Evolutionary conservation across 1,140 invertebrate species (phyloP).

Genomic region (Macrocentrus cingulum): DNA sequence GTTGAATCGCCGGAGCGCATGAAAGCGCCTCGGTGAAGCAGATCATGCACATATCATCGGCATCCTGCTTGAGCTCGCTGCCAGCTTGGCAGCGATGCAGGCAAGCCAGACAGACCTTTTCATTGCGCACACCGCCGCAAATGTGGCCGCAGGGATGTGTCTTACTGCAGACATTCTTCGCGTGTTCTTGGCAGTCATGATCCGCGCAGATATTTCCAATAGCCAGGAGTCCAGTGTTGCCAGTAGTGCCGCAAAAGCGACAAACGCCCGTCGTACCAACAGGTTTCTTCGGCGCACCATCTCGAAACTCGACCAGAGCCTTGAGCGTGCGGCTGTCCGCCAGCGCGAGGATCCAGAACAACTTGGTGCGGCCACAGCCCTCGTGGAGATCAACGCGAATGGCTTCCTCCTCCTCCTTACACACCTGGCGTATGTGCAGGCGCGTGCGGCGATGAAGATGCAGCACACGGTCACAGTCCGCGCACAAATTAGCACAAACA

Average conservation of each 20-base stretch:
- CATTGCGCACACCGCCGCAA: constrained; percentile 87
- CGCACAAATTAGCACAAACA: constrained; percentile 88
- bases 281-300: constrained; percentile 62
- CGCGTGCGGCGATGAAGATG: constrained; percentile 89
- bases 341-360: constrained; percentile 91
- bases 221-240: constrained; percentile 80
- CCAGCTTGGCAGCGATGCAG: constrained; percentile 80
- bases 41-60: constrained; percentile 99
- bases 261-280: constrained; percentile 73
- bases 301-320: constrained; percentile 90
- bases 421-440: constrained; percentile 86
- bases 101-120: constrained; percentile 84
- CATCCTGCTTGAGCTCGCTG: constrained; percentile 82
- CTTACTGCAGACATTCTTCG: constrained; percentile 81
- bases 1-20: constrained; percentile 90
- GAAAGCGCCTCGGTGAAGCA: constrained; percentile 96
- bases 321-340: constrained; percentile 92
- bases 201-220: constrained; percentile 93
- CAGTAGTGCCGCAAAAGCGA: constrained; percentile 87
- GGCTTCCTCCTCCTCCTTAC: constrained; percentile 94
- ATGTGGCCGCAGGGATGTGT: constrained; percentile 85
- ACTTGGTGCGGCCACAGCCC: constrained; percentile 90
- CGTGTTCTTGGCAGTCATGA: constrained; percentile 88
- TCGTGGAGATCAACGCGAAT: constrained; percentile 94
- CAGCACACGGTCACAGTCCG: constrained; percentile 92